These are phyloP conservation scores for Clamator glandarius DNA, from an alignment of 2,797 vertebrate genomes.

Conservation along the genomic window DNA sequence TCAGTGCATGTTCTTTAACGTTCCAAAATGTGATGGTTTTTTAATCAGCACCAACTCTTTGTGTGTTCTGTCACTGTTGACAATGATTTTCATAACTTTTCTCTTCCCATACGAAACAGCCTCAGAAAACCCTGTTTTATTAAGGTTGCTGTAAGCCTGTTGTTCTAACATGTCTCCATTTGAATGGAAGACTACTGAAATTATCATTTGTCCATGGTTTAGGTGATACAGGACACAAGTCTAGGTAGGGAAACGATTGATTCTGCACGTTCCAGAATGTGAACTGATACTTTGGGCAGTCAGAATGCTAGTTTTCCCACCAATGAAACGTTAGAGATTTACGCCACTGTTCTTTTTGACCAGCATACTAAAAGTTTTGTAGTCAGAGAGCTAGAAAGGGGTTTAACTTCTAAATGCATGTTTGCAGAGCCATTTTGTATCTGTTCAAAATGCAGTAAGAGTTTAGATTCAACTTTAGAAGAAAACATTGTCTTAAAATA, in stretches of 20 bases:
- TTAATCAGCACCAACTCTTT: background rate
- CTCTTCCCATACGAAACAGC: background rate
- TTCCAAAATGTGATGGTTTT: background rate
- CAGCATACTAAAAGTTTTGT: background rate
- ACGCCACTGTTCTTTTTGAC: background rate
- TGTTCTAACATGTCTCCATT: background rate
- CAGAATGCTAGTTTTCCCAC: background rate
- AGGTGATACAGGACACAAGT: background rate
- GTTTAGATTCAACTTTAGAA: background rate
- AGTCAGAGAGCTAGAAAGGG: background rate
- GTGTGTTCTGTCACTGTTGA: background rate
- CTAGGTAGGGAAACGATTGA: background rate
- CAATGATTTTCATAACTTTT: background rate
- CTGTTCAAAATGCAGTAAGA: background rate
- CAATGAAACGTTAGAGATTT: rapidly evolving
- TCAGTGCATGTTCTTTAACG: background rate
- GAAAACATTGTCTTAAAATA: background rate
- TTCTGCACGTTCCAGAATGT: rapidly evolving
- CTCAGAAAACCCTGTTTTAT: background rate
- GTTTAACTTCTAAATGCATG: background rate
- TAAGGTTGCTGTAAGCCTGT: background rate
- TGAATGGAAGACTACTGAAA: background rate
- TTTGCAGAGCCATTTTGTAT: background rate
- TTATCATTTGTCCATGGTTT: background rate
- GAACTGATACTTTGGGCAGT: background rate